A percentile compares a stretch with the other conserved stretches of the same genome.
Evolutionary conservation across 2,113 vertebrate genomes (phyloP).

Genomic region (Archilochus colubris): DNA sequence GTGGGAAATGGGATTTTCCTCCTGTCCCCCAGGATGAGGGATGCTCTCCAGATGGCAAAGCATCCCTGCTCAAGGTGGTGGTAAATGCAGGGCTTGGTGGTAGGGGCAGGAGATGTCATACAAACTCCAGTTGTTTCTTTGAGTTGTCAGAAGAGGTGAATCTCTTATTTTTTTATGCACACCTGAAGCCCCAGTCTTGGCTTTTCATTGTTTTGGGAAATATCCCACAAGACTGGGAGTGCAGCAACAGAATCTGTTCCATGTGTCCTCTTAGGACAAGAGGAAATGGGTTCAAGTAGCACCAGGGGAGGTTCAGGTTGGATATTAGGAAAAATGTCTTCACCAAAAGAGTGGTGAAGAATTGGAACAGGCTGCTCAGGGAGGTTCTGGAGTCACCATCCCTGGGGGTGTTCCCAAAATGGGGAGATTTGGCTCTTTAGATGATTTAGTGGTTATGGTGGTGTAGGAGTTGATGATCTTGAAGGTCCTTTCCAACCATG

Average conservation of each 20-base stretch:
- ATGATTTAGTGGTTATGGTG: too few species aligned
- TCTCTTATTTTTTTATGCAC: not conserved
- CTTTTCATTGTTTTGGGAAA: not conserved
- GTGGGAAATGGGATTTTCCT: not conserved
- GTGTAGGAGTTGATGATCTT: too few species aligned
- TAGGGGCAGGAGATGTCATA: not conserved
- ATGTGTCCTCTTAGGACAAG: too few species aligned
- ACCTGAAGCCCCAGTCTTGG: not conserved
- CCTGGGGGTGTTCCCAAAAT: too few species aligned
- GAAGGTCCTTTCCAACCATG: too few species aligned
- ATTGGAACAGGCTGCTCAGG: too few species aligned
- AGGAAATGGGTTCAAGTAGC: too few species aligned
- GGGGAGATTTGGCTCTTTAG: too few species aligned
- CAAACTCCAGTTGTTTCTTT: not conserved
- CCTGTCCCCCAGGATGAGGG: not conserved
- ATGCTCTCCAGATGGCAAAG: not conserved
- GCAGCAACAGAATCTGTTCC: not conserved
- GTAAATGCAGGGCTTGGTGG: not conserved
- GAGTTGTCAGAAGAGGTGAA: not conserved
- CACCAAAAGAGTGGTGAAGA: too few species aligned
- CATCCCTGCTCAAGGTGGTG: not conserved
- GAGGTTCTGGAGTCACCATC: too few species aligned
- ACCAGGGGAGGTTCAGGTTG: too few species aligned
- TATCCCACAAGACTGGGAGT: not conserved
- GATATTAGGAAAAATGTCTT: too few species aligned